Evolutionary conservation across 2,113 vertebrate genomes (phyloP).

Genomic region (Stictonetta naevosa): DNA sequence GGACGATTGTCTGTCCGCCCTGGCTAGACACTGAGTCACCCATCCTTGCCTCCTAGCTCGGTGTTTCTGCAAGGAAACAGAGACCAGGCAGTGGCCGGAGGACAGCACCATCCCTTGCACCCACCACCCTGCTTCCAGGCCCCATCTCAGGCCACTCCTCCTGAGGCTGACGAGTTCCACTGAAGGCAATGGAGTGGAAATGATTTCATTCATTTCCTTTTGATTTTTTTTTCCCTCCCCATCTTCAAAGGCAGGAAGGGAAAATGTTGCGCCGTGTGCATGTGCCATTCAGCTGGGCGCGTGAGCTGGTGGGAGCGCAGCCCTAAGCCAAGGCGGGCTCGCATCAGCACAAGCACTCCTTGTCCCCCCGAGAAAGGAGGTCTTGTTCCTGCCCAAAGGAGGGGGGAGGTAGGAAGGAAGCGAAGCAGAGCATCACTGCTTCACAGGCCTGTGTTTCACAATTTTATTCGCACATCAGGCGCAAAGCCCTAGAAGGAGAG

Average conservation of each 20-base stretch:
- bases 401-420: neutral
- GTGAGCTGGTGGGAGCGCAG: conserved; percentile 4
- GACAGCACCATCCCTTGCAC: neutral
- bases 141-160: neutral
- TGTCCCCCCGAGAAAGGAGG: conserved; percentile 37
- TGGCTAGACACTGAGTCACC: conserved; percentile 10
- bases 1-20: neutral
- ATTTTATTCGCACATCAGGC: neutral
- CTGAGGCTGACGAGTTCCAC: neutral
- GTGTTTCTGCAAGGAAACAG: neutral
- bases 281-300: neutral
- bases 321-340: neutral
- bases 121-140: neutral
- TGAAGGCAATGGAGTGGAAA: neutral
- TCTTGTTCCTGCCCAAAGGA: conserved; percentile 1
- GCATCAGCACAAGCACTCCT: conserved; percentile 12
- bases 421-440: neutral
- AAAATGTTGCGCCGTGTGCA: neutral
- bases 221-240: neutral
- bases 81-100: neutral
- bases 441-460: neutral
- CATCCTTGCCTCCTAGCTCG: neutral
- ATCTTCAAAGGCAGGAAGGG: conserved; percentile 66
- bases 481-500: neutral
- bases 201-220: neutral